phyloP scores from a whole-genome alignment of 1,140 invertebrate species.

The Macrobrachium rosenbergii region DNA sequence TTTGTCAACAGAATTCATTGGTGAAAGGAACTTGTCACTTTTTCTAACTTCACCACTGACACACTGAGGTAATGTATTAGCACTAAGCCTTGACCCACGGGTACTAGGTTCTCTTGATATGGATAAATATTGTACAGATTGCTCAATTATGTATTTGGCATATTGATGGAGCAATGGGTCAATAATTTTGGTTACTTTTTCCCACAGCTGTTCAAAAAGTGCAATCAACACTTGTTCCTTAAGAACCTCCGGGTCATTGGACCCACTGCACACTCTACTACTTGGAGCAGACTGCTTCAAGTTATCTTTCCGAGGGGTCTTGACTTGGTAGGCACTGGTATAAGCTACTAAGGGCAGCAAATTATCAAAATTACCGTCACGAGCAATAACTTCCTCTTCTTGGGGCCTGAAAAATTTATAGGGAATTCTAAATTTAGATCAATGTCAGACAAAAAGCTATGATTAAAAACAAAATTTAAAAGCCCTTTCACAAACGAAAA shows the following conservation, averaged over 20 bases:
- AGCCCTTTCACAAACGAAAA: no score
- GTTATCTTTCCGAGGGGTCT: conserved; percentile 4
- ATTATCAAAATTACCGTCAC: conserved; percentile 52
- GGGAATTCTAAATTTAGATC: background rate
- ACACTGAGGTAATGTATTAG: conserved; percentile 26
- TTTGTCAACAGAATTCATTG: conserved; percentile 23
- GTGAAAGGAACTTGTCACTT: conserved; percentile 6
- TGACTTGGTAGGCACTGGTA: conserved; percentile 47
- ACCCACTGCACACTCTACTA: conserved; percentile 59
- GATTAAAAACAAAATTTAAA: background rate
- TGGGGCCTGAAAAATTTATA: conserved; percentile 1
- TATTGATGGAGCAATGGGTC: conserved; percentile 56
- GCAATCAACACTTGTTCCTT: conserved; percentile 51
- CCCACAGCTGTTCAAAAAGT: conserved; percentile 55
- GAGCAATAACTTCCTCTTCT: conserved; percentile 40
- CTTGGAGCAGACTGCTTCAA: conserved; percentile 33
- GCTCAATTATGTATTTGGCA: conserved; percentile 57
- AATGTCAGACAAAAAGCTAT: background rate
- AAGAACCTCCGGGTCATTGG: conserved; percentile 54
- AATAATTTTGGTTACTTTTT: conserved; percentile 42
- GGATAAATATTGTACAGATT: conserved; percentile 54
- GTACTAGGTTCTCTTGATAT: conserved; percentile 52
- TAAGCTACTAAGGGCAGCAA: conserved; percentile 50
- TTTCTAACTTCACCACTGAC: conserved; percentile 35
- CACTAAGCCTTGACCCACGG: conserved; percentile 36